Base-by-base conservation (phyloP, 2,888 invertebrate genomes). In the Callyntrura guangdongensis region DNA sequence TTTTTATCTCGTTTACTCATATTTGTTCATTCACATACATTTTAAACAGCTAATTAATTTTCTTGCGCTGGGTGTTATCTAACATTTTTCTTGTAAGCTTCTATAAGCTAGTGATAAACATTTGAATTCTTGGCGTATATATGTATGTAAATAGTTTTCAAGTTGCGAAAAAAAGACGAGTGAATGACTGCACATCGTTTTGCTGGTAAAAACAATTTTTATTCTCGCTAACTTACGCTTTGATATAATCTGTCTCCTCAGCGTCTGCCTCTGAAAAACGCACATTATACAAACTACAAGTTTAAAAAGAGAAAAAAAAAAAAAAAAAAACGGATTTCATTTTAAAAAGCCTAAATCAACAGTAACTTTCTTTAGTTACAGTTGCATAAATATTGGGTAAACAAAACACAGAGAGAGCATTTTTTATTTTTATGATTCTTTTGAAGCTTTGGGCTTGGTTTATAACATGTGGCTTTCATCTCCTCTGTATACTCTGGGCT, bases 291-390 rank as follows among this genome's bases (percentile, higher is more conserved):
- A n/a, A 17, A 61, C 36, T 4, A 36, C 36, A 36, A 36, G 36
- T 6, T n/a, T n/a, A n/a, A n/a, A n/a, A n/a, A n/a, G n/a, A n/a
- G n/a, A n/a, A n/a, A n/a, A n/a, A n/a, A n/a, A n/a, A n/a, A n/a
- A n/a, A n/a, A n/a, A 36, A 36, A 64, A 25, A 64, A 22, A 64
- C 20, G 36, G 36, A 36, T 36, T 36, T 36, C 61, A 64, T 64
- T 64, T 25, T 14, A 12, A 74, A 49, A 47, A 22, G 45, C 72
- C 72, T 45, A 72, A 64, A 20, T 74, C 74, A 74, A 36, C 36
- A 36, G n/a, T n/a, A n/a, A 74, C 74, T 74, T 74, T 74, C 74
- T 74, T 74, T 74, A 49, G 74, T 74, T 74, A 74, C 47, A 49
- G 22, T 74, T 74, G 12, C 49, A 12, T 53, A 74, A 74, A 72